These are phyloP conservation scores for Nasonia oneida DNA, from an alignment of 2,888 invertebrate genomes.

Conservation along the genomic window DNA sequence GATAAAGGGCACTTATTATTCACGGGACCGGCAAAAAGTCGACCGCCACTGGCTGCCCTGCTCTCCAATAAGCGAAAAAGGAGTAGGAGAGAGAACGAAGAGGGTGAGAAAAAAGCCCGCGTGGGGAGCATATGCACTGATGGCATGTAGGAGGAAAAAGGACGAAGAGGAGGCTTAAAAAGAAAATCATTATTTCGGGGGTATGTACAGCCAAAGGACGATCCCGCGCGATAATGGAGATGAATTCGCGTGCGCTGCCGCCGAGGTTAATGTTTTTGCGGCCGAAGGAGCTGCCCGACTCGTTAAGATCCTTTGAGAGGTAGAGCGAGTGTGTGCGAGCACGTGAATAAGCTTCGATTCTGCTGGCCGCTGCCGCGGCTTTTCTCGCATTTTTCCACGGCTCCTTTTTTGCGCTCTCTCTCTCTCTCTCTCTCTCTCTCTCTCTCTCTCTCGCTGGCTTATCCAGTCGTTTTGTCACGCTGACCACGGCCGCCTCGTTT, in stretches of 20 bases:
- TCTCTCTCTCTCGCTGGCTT: not conserved
- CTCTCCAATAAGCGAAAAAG: not conserved
- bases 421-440: no score
- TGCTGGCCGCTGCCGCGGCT: not conserved
- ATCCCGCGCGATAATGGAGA: constrained; percentile 45
- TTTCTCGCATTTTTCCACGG: not conserved
- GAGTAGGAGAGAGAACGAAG: not conserved
- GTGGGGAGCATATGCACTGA: not conserved
- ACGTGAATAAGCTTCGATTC: not conserved
- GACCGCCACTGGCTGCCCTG: not conserved
- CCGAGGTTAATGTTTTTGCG: constrained; percentile 38
- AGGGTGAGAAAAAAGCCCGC: not conserved
- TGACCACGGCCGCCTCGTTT: not conserved
- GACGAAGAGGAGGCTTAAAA: not conserved
- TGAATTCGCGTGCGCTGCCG: constrained; percentile 30
- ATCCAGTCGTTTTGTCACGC: constrained; percentile 17
- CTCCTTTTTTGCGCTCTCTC: not conserved
- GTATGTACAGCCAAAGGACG: not conserved
- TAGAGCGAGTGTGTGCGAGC: not conserved
- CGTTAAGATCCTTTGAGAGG: not conserved
- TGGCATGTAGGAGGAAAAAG: not conserved
- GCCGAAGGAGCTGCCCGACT: constrained; percentile 3
- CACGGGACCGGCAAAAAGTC: constrained; percentile 23
- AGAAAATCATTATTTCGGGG: constrained; percentile 24
- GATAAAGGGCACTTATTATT: constrained; percentile 49